Evolutionary conservation across 2,888 invertebrate genomes (phyloP).

Genomic region (Agrilus mali): DNA sequence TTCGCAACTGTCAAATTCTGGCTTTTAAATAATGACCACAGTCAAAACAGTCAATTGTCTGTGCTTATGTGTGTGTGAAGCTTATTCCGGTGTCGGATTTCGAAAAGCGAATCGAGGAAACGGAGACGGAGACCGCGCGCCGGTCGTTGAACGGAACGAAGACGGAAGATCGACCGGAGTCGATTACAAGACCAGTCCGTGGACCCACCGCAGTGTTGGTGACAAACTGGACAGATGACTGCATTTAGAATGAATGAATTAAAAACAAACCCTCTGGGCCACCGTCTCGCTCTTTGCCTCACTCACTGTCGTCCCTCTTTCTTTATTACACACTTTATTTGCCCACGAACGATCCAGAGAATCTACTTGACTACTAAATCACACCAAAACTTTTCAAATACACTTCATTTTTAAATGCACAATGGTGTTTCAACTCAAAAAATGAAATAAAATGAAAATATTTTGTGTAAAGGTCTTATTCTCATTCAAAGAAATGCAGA

Average conservation of each 20-base stretch:
- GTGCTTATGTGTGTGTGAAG: neutral
- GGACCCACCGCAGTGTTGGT: conserved; percentile 33
- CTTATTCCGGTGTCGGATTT: conserved; percentile 10
- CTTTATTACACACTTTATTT: too few relatives aligned
- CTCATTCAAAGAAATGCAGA: too few relatives aligned
- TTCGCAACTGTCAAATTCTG: conserved; percentile 27
- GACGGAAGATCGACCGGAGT: conserved; percentile 14
- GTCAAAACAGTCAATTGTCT: conserved; percentile 30
- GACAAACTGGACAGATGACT: conserved; percentile 35
- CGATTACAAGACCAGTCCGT: conserved; percentile 20
- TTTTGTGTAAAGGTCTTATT: too few relatives aligned
- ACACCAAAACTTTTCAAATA: too few relatives aligned
- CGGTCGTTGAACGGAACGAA: conserved; percentile 15
- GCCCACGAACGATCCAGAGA: too few relatives aligned
- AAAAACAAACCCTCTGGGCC: conserved; percentile 17
- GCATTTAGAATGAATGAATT: conserved; percentile 23
- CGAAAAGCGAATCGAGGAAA: conserved; percentile 15
- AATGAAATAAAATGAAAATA: too few relatives aligned
- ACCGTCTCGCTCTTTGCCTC: too few relatives aligned
- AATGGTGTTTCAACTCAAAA: too few relatives aligned
- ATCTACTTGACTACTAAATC: too few relatives aligned
- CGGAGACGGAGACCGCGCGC: conserved; percentile 10
- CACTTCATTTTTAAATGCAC: too few relatives aligned
- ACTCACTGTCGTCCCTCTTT: too few relatives aligned
- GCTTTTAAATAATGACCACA: conserved; percentile 27